A percentile compares a stretch with the other conserved stretches of the same genome.
Conservation (phyloP, 2,113 vertebrate genomes). For the Pseudorasbora parva region DNA sequence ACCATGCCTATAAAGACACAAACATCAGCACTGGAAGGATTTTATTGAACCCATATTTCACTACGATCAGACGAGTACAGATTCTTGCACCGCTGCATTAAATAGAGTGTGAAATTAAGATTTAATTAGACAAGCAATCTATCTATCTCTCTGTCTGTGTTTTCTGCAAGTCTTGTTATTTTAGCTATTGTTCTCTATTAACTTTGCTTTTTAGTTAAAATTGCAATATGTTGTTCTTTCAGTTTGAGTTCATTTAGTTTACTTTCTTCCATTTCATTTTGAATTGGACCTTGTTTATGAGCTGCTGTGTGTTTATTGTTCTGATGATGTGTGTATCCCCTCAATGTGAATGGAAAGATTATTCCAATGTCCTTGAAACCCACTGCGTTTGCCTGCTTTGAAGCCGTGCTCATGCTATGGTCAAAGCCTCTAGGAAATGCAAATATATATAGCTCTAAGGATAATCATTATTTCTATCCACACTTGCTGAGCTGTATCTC, state of each 20-base stretch:
- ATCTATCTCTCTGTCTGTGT: neutral
- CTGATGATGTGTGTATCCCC: neutral
- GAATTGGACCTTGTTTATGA: neutral
- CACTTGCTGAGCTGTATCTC: slow-evolving; percentile 20
- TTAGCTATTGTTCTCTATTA: too few species aligned
- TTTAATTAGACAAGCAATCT: neutral
- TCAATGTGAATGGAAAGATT: neutral
- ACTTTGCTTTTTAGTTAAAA: neutral
- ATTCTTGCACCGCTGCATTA: neutral
- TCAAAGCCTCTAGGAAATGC: slow-evolving; percentile 36
- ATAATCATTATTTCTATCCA: slow-evolving; percentile 24
- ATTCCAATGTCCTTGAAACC: slow-evolving; percentile 27
- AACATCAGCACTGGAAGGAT: neutral
- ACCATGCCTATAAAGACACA: neutral
- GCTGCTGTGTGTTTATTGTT: neutral
- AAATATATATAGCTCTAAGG: slow-evolving; percentile 32
- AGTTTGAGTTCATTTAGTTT: neutral
- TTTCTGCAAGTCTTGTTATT: neutral
- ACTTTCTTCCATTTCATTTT: neutral
- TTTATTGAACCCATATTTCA: neutral
- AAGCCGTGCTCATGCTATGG: neutral
- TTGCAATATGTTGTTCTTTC: neutral
- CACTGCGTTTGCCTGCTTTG: slow-evolving; percentile 14
- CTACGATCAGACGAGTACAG: neutral
- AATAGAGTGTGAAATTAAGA: neutral